These are phyloP conservation scores for Musca vetustissima DNA, from an alignment of 1,140 invertebrate genomes.

Conservation along the genomic window DNA sequence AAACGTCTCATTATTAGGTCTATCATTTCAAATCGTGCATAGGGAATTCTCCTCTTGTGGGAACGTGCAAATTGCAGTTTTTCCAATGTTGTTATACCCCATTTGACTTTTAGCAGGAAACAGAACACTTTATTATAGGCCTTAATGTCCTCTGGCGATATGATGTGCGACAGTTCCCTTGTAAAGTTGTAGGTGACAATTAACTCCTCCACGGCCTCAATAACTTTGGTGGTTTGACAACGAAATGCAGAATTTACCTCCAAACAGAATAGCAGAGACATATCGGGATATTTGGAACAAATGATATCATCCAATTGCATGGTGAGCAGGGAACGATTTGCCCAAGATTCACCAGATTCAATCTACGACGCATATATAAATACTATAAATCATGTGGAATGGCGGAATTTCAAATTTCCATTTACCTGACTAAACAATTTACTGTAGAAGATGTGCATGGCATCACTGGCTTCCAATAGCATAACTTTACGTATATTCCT, in stretches of 20 bases:
- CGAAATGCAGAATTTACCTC: conserved; percentile 32
- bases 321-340: conserved; percentile 34
- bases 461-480: conserved; percentile 43
- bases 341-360: conserved; percentile 40
- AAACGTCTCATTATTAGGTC: conserved; percentile 47
- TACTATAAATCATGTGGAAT: not conserved
- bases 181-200: conserved; percentile 37
- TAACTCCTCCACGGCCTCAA: conserved; percentile 41
- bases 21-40: conserved; percentile 37
- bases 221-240: conserved; percentile 34
- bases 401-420: too few relatives aligned
- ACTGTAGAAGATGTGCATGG: conserved; percentile 42
- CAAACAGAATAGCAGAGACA: conserved; percentile 33
- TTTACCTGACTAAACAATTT: conserved; percentile 38
- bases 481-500: conserved; percentile 43
- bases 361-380: conserved; percentile 32
- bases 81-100: conserved; percentile 47
- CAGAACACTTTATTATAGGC: conserved; percentile 49
- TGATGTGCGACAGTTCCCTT: conserved; percentile 34
- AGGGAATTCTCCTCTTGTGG: conserved; percentile 27
- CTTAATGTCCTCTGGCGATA: conserved; percentile 32
- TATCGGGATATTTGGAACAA: conserved; percentile 25
- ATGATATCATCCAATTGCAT: conserved; percentile 38
- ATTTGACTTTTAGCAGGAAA: conserved; percentile 49
- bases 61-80: conserved; percentile 37